These are phyloP conservation scores for Microhierax caerulescens DNA, from an alignment of 2,797 vertebrate genomes.

Conservation along the genomic window DNA sequence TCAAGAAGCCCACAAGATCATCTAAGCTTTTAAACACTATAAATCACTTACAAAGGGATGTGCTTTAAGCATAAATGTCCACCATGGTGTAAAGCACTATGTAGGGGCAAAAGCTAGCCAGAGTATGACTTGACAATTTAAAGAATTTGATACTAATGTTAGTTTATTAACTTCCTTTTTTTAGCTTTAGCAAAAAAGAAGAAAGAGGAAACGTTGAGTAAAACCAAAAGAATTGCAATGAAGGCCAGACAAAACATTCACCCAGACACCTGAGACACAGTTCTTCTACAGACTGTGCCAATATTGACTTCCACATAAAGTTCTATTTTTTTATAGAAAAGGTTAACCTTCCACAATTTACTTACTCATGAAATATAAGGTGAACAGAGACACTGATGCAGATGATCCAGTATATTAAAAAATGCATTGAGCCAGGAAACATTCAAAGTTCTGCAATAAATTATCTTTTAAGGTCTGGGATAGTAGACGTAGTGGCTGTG, in stretches of 20 bases:
- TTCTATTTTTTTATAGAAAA: constrained; percentile 35
- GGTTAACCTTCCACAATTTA: constrained; percentile 56
- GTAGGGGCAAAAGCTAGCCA: not conserved
- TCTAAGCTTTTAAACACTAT: constrained; percentile 8
- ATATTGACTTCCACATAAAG: constrained; percentile 59
- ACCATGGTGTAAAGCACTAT: not conserved
- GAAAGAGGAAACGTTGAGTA: not conserved
- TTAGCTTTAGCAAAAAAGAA: not conserved
- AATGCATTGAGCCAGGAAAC: constrained; percentile 62
- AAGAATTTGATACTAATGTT: not conserved
- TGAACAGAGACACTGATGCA: constrained; percentile 62
- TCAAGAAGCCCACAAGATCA: not conserved
- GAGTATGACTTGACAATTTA: constrained; percentile 5
- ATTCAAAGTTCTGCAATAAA: constrained; percentile 50
- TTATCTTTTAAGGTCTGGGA: constrained; percentile 49
- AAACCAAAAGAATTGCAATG: not conserved
- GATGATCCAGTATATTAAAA: constrained; percentile 67
- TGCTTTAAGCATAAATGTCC: constrained; percentile 2
- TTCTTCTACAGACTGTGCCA: constrained; percentile 15
- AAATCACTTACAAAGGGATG: not conserved
- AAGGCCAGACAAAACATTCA: not conserved
- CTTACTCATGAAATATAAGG: constrained; percentile 64
- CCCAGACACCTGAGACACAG: not conserved
- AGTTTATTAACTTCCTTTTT: not conserved
- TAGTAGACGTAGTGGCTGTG: not conserved